A percentile compares a stretch with the other conserved stretches of the same genome.
Evolutionary conservation across 2,888 invertebrate species (phyloP).

Genomic region (Keiferia lycopersicella): DNA sequence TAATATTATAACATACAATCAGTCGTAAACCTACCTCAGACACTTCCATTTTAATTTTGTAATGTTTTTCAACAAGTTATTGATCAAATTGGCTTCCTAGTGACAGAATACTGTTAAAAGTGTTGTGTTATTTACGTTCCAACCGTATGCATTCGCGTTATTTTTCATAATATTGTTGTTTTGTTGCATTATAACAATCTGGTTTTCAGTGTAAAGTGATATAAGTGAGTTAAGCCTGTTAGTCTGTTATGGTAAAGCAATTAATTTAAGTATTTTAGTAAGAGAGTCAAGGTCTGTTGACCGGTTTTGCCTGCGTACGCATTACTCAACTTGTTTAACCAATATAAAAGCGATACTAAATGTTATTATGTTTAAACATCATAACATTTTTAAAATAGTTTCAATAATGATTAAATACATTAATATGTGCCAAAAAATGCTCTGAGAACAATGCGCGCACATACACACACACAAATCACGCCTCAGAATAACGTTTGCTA

Average conservation of each 20-base stretch:
- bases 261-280: conserved; percentile 13
- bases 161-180: not conserved
- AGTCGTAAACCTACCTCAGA: conserved; percentile 23
- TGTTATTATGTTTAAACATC: not conserved
- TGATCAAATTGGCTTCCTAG: conserved; percentile 15
- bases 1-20: conserved; percentile 32
- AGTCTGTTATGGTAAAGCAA: not conserved
- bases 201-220: not conserved
- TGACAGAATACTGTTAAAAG: conserved; percentile 11
- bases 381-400: not conserved
- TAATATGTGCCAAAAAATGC: too few species aligned
- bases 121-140: conserved; percentile 21
- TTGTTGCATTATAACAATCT: not conserved
- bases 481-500: too few species aligned
- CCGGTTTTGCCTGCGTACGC: conserved; percentile 22
- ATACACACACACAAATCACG: too few species aligned
- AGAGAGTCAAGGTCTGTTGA: conserved; percentile 22
- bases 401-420: too few species aligned
- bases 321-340: conserved; percentile 4
- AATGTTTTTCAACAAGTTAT: conserved; percentile 2
- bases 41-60: conserved; percentile 18
- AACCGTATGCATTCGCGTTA: not conserved
- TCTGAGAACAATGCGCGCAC: too few species aligned
- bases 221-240: not conserved
- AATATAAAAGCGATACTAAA: conserved; percentile 9